phyloP scores from a whole-genome alignment of 2,113 vertebrate genomes.

The Edolisoma coerulescens region DNA sequence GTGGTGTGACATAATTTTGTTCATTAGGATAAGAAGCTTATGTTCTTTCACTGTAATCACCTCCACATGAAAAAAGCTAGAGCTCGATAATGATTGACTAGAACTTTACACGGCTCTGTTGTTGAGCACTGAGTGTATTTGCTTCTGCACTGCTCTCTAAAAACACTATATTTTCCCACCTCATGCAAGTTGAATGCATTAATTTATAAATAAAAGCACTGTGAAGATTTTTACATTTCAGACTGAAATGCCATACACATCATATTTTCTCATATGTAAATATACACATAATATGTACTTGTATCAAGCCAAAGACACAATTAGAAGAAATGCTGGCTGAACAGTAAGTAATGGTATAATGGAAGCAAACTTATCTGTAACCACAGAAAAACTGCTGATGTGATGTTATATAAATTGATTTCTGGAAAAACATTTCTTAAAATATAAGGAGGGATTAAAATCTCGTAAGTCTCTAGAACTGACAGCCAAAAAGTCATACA shows the following conservation, averaged over 20 bases:
- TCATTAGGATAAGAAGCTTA: constrained; percentile 12
- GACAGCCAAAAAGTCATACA: neutral
- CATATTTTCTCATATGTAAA: neutral
- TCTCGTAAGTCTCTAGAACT: neutral
- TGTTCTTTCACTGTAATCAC: constrained; percentile 1
- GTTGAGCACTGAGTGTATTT: neutral
- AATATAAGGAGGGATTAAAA: neutral
- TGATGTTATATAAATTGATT: neutral
- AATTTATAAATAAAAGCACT: neutral
- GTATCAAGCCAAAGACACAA: neutral
- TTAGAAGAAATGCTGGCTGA: neutral
- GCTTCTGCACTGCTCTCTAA: neutral
- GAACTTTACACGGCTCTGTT: neutral
- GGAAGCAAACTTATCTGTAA: neutral
- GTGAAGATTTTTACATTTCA: neutral
- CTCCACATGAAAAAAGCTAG: neutral
- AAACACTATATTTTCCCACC: neutral
- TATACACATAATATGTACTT: neutral
- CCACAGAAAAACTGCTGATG: neutral
- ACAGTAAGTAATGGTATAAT: neutral
- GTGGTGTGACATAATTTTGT: neutral
- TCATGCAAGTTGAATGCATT: neutral
- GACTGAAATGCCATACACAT: neutral
- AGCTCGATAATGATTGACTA: neutral
- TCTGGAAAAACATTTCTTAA: neutral